phyloP scores from a whole-genome alignment of 2,888 invertebrate genomes.

The Drosophila fulvimacula region DNA sequence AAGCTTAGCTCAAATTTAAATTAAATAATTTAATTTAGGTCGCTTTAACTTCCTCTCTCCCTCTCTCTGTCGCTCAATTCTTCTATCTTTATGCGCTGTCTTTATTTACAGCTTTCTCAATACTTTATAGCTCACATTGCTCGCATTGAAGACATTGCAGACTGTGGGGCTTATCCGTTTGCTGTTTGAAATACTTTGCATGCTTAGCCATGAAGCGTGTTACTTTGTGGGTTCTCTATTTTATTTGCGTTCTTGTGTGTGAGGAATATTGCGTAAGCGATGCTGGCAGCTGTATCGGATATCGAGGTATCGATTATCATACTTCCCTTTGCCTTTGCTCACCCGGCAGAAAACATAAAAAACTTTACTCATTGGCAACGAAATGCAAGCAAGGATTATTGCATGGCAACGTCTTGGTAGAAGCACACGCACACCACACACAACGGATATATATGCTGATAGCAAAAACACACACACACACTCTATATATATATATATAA shows the following conservation, averaged over 20 bases:
- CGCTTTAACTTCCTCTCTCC: neutral
- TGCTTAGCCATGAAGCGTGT: conserved; percentile 8
- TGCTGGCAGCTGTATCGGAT: conserved; percentile 25
- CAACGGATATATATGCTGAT: conserved; percentile 39
- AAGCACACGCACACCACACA: conserved; percentile 23
- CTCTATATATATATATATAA: conserved; percentile 2
- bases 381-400: conserved; percentile 47
- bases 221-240: conserved; percentile 16
- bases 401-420: conserved; percentile 52
- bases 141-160: conserved; percentile 20
- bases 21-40: neutral
- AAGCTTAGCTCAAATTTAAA: neutral
- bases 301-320: conserved; percentile 51
- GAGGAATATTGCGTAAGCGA: conserved; percentile 36
- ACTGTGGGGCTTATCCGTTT: conserved; percentile 21
- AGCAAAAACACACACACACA: conserved; percentile 23
- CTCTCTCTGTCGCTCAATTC: neutral
- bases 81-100: neutral
- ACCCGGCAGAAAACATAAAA: conserved; percentile 5
- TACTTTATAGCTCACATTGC: conserved; percentile 1
- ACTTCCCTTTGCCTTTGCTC: conserved; percentile 9
- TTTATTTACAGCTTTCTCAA: neutral
- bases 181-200: conserved; percentile 26
- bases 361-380: conserved; percentile 38
- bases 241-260: conserved; percentile 17